Evolutionary conservation across 2,888 invertebrate species (phyloP).

Genomic region (Amphipoea oculea): DNA sequence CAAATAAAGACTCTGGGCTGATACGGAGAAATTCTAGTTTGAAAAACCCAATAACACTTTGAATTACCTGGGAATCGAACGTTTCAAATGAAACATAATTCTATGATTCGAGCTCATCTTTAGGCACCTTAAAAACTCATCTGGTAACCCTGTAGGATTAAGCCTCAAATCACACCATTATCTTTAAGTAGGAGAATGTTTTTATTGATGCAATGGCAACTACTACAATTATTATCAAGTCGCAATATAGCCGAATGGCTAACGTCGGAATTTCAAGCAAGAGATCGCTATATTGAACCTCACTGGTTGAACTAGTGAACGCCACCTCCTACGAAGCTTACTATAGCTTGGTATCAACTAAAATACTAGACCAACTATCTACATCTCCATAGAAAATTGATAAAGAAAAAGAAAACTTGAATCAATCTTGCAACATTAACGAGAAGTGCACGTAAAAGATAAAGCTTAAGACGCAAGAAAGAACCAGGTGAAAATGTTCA

Average conservation of each 20-base stretch:
- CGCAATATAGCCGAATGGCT: not conserved
- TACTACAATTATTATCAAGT: not conserved
- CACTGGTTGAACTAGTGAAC: not conserved
- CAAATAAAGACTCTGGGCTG: not conserved
- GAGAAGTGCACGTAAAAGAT: not conserved
- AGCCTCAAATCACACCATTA: not conserved
- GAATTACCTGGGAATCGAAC: not conserved
- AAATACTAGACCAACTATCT: not conserved
- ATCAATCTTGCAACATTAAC: not conserved
- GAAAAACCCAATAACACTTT: not conserved
- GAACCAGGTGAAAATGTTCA: constrained; percentile 2
- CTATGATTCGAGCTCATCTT: not conserved
- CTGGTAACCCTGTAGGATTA: no score
- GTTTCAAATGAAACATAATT: constrained; percentile 6
- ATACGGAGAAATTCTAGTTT: not conserved
- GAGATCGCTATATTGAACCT: not conserved
- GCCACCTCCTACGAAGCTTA: not conserved
- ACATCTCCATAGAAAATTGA: not conserved
- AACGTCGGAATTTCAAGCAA: no score
- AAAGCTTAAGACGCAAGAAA: not conserved
- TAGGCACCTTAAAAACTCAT: not conserved
- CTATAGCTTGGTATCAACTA: not conserved
- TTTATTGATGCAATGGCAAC: not conserved
- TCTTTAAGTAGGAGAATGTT: not conserved
- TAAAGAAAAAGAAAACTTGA: not conserved